Evolutionary conservation across 2,113 vertebrate genomes (phyloP).

Genomic region (Macquaria australasica): DNA sequence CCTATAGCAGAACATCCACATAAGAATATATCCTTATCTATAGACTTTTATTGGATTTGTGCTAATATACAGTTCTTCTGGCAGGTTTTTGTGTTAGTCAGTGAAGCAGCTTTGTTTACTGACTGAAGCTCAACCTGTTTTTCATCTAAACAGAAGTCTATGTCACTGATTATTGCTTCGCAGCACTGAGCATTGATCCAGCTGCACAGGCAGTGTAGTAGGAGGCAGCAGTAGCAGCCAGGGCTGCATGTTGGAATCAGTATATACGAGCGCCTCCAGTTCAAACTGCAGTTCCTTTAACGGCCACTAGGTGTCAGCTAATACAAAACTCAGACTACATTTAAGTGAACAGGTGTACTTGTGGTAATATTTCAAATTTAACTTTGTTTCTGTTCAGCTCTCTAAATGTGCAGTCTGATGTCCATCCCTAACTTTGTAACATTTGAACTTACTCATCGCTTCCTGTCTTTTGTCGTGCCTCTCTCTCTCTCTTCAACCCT

Average conservation of each 20-base stretch:
- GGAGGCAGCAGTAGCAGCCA: not conserved
- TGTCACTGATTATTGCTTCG: not conserved
- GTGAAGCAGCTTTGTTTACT: not conserved
- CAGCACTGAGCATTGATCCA: not conserved
- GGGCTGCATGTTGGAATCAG: not conserved
- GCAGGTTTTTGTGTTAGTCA: not conserved
- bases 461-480: not conserved
- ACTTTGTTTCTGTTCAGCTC: not conserved
- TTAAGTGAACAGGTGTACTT: not conserved
- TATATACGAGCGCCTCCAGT: not conserved
- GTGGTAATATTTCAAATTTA: not conserved
- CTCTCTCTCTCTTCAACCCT: not conserved
- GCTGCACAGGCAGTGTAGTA: not conserved
- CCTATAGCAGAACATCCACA: not conserved
- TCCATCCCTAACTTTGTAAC: not conserved
- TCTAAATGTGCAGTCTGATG: not conserved
- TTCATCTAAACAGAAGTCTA: not conserved
- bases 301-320: constrained; percentile 13
- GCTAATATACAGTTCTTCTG: not conserved
- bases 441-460: not conserved
- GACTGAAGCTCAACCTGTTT: not conserved
- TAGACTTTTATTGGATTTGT: not conserved
- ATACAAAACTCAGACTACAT: not conserved
- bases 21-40: not conserved
- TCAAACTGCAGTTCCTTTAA: constrained; percentile 5